These are phyloP conservation scores for Palloptera scutellata DNA, from an alignment of 2,888 invertebrate species.

Conservation along the genomic window DNA sequence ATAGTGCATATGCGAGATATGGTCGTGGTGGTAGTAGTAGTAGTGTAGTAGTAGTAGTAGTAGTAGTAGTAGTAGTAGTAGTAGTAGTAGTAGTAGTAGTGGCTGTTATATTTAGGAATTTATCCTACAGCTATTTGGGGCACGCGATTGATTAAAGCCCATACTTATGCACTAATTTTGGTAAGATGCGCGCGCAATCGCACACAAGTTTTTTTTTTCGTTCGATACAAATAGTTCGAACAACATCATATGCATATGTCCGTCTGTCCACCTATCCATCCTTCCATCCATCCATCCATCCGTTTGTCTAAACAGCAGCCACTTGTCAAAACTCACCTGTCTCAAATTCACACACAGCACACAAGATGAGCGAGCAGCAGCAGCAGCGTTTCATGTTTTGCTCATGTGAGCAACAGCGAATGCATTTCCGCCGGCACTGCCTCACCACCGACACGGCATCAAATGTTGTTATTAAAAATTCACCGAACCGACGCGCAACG, in stretches of 20 bases:
- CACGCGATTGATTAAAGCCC: conserved; percentile 38
- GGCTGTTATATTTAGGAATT: too few species aligned
- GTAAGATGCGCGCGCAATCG: conserved; percentile 20
- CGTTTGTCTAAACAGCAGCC: background rate
- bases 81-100: too few species aligned
- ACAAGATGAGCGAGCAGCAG: too few species aligned
- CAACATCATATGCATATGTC: background rate
- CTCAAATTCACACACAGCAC: conserved; percentile 14
- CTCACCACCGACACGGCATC: background rate
- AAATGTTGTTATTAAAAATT: conserved; percentile 32
- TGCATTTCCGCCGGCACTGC: conserved; percentile 29
- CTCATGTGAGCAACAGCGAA: conserved; percentile 12
- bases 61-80: too few species aligned
- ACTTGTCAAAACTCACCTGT: conserved; percentile 35
- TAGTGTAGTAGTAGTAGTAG: too few species aligned
- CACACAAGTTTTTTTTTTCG: conserved; percentile 6
- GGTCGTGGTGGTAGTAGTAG: too few species aligned
- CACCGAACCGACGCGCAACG: conserved; percentile 9
- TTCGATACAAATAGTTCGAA: background rate
- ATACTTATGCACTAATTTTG: conserved; percentile 33
- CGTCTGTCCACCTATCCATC: conserved; percentile 10
- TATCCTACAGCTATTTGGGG: conserved; percentile 29
- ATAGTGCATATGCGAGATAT: too few species aligned
- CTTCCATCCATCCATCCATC: conserved; percentile 11
- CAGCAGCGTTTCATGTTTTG: conserved; percentile 2